Percentiles rank a stretch among this genome's conserved stretches.
Evolutionary conservation across 1,140 invertebrate species (phyloP).

Genomic region (Potamilus streckersoni): DNA sequence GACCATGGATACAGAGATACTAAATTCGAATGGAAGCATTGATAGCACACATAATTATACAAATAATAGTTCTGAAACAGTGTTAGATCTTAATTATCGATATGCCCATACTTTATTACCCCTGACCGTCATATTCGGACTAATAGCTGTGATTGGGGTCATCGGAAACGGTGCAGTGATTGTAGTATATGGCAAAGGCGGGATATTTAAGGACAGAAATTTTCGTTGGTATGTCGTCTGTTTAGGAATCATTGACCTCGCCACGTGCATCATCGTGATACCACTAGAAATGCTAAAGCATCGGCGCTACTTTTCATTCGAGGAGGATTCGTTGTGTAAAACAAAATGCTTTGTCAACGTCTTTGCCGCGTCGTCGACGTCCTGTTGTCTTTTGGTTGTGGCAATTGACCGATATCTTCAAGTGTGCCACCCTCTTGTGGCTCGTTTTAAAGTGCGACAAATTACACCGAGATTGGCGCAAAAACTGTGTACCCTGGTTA

Average conservation of each 20-base stretch:
- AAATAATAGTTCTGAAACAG: too few species aligned
- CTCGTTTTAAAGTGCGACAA: not conserved
- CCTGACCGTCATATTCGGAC: constrained; percentile 11
- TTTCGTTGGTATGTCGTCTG: constrained; percentile 16
- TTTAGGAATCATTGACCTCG: constrained; percentile 17
- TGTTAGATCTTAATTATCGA: constrained; percentile 1
- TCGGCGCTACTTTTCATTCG: constrained; percentile 19
- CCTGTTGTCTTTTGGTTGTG: constrained; percentile 16
- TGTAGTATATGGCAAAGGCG: constrained; percentile 14
- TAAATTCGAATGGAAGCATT: too few species aligned
- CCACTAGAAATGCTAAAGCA: constrained; percentile 24
- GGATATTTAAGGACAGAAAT: constrained; percentile 22
- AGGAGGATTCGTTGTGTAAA: constrained; percentile 11
- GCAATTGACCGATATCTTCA: constrained; percentile 22
- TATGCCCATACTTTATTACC: constrained; percentile 15
- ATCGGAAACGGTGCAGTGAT: constrained; percentile 16
- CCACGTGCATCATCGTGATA: constrained; percentile 21
- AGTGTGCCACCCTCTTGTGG: constrained; percentile 20
- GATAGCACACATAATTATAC: too few species aligned
- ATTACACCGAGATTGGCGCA: constrained; percentile 8
- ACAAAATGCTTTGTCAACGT: constrained; percentile 28
- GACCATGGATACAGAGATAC: too few species aligned
- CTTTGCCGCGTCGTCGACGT: constrained; percentile 19
- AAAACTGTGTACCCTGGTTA: constrained; percentile 11
- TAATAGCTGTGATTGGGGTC: constrained; percentile 13